Percentiles rank a stretch among this genome's conserved stretches.
Evolutionary conservation across 2,888 invertebrate species (phyloP).

Genomic region (Cetonia aurata): DNA sequence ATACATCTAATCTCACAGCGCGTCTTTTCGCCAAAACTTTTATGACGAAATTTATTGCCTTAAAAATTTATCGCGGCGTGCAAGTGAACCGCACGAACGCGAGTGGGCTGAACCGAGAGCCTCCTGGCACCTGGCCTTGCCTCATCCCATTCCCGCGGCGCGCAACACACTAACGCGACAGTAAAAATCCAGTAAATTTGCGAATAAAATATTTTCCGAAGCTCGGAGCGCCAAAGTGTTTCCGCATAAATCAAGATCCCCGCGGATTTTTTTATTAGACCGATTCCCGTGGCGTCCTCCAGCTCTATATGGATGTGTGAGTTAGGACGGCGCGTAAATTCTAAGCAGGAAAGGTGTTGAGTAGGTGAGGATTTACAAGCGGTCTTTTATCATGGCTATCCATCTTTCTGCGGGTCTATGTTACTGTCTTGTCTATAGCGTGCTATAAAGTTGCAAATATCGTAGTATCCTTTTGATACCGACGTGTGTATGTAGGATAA

Average conservation of each 20-base stretch:
- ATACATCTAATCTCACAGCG: conserved; percentile 33
- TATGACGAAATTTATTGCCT: conserved; percentile 39
- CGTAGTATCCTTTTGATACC: too few species aligned
- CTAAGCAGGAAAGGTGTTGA: too few species aligned
- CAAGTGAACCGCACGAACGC: conserved; percentile 31
- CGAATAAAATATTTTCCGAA: conserved; percentile 37
- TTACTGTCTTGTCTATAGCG: too few species aligned
- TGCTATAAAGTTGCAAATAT: too few species aligned
- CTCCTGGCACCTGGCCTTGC: conserved; percentile 15
- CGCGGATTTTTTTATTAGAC: conserved; percentile 6
- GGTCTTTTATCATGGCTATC: too few species aligned
- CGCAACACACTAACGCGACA: conserved; percentile 36
- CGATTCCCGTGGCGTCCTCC: too few species aligned
- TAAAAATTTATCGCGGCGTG: conserved; percentile 30
- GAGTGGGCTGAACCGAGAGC: not conserved
- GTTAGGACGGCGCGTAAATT: too few species aligned
- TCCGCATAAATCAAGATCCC: conserved; percentile 31
- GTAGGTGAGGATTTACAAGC: too few species aligned
- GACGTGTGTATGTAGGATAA: too few species aligned
- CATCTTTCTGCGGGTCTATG: too few species aligned
- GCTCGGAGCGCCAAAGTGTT: conserved; percentile 21
- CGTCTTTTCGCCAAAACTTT: conserved; percentile 36
- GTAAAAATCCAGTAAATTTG: conserved; percentile 38
- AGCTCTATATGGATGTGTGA: too few species aligned
- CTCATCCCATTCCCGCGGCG: not conserved